Evolutionary conservation across 2,113 vertebrate species (phyloP).

Genomic region (Campylomormyrus tamandua): DNA sequence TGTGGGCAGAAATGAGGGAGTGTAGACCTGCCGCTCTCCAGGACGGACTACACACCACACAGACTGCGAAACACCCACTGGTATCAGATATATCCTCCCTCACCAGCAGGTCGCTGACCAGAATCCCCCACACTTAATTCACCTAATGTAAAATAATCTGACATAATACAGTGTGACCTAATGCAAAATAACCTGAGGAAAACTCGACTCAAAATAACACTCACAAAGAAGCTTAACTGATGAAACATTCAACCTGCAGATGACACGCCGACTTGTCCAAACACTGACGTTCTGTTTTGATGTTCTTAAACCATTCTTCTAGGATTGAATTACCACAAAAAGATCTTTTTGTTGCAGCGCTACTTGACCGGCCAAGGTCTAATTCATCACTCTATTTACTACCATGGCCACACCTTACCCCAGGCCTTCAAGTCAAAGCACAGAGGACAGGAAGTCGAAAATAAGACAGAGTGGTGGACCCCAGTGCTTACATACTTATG

Average conservation of each 20-base stretch:
- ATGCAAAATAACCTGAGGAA: neutral
- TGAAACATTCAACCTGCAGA: neutral
- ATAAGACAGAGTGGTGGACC: neutral
- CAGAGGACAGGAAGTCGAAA: neutral
- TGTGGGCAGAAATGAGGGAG: neutral
- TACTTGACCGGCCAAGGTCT: neutral
- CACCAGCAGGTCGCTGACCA: neutral
- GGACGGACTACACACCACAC: neutral
- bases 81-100: neutral
- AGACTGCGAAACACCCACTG: neutral
- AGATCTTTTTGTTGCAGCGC: neutral
- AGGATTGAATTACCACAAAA: neutral
- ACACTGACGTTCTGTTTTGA: neutral
- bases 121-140: neutral
- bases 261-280: neutral
- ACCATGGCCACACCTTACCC: neutral
- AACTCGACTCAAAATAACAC: neutral
- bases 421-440: neutral
- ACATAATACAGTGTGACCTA: neutral
- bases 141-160: neutral
- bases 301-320: neutral
- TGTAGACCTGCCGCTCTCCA: neutral
- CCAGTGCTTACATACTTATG: neutral
- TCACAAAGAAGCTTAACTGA: neutral
- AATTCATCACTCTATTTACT: neutral